Evolutionary conservation across 2,797 vertebrate species (phyloP).

Genomic region (Moxostoma hubbsi): DNA sequence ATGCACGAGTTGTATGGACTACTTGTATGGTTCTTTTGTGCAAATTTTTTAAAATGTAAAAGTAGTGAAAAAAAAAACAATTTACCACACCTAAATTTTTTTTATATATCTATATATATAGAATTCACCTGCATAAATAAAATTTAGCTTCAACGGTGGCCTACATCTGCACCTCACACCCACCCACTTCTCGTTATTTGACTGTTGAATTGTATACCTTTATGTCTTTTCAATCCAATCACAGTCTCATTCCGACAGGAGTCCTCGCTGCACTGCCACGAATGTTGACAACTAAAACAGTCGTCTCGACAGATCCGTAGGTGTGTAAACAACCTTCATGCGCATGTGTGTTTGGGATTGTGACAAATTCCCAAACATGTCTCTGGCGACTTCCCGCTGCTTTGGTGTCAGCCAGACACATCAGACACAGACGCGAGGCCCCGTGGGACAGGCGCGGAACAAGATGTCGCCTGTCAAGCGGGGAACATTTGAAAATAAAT

Average conservation of each 20-base stretch:
- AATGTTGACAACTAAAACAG: conserved; percentile 73
- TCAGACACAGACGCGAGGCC: conserved; percentile 73
- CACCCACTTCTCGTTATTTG: conserved; percentile 42
- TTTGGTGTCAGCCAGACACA: conserved; percentile 79
- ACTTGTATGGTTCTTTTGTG: too few species aligned
- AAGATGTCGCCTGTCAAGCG: conserved; percentile 86
- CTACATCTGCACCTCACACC: conserved; percentile 57
- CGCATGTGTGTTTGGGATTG: conserved; percentile 69
- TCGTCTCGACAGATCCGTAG: conserved; percentile 75
- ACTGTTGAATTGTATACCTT: conserved; percentile 36
- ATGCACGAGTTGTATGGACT: too few species aligned
- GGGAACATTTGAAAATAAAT: conserved; percentile 84
- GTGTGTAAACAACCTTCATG: conserved; percentile 78
- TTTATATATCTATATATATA: too few species aligned
- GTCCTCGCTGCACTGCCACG: conserved; percentile 60
- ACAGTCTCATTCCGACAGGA: conserved; percentile 50
- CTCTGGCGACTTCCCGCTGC: conserved; percentile 76
- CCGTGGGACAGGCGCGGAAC: conserved; percentile 78
- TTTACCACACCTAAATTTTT: neutral
- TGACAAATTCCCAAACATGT: conserved; percentile 82
- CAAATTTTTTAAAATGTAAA: too few species aligned
- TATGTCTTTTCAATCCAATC: conserved; percentile 44
- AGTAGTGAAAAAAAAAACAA: neutral
- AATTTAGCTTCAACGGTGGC: conserved; percentile 54
- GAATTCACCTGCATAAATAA: conserved; percentile 25